A percentile compares a stretch with the other conserved stretches of the same genome.
Evolutionary conservation across 2,797 vertebrate genomes (phyloP).

Genomic region (Rhyacichthys aspro): DNA sequence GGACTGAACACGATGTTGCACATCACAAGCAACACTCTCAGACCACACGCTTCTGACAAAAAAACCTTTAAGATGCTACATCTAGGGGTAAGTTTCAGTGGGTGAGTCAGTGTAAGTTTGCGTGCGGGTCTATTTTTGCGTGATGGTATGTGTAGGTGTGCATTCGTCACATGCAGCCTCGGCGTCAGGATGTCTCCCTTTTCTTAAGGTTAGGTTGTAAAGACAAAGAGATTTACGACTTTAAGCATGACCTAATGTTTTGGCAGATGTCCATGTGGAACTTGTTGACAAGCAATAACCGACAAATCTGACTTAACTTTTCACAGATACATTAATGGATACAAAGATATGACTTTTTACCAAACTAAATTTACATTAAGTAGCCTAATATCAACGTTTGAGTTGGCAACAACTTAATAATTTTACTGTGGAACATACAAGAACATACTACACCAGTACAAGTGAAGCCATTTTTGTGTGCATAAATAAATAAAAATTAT

Average conservation of each 20-base stretch:
- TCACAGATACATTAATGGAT: not conserved
- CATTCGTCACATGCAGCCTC: constrained; percentile 53
- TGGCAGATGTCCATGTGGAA: constrained; percentile 64
- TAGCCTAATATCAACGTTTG: too few relatives aligned
- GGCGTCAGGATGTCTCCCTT: constrained; percentile 79
- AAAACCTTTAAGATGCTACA: not conserved
- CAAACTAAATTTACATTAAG: too few relatives aligned
- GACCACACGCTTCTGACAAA: too few relatives aligned
- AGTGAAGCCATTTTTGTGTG: too few relatives aligned
- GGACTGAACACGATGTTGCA: too few relatives aligned
- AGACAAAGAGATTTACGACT: constrained; percentile 73
- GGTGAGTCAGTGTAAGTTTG: constrained; percentile 42
- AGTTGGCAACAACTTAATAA: too few relatives aligned
- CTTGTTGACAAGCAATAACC: constrained; percentile 56
- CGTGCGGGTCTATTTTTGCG: constrained; percentile 22
- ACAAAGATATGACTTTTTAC: not conserved
- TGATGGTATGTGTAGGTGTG: constrained; percentile 35
- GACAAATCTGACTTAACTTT: constrained; percentile 35
- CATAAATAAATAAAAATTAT: too few relatives aligned
- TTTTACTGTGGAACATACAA: too few relatives aligned
- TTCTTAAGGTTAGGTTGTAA: constrained; percentile 69
- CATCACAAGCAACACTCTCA: not conserved
- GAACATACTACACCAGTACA: too few relatives aligned
- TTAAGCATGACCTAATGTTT: constrained; percentile 62
- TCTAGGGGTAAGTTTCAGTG: constrained; percentile 24